Evolutionary conservation across 2,888 invertebrate genomes (phyloP).

Genomic region (Caenorhabditis zanzibari): DNA sequence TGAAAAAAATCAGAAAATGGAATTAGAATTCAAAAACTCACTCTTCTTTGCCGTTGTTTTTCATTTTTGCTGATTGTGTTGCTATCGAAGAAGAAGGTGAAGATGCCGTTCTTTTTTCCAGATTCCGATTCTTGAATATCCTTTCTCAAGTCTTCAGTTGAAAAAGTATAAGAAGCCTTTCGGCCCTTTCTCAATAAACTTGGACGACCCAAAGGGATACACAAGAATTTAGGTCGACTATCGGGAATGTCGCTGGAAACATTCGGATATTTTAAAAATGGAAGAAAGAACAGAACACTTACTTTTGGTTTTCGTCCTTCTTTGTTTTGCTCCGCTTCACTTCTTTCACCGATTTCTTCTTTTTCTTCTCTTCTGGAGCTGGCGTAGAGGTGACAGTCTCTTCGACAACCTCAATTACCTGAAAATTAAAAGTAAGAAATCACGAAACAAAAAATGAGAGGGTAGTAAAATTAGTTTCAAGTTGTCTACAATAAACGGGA

Average conservation of each 20-base stretch:
- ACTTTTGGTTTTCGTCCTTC: constrained; percentile 69
- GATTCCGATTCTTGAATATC: constrained; percentile 22
- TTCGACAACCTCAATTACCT: constrained; percentile 61
- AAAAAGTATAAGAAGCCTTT: constrained; percentile 66
- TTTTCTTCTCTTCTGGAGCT: constrained; percentile 42
- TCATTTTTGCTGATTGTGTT: constrained; percentile 55
- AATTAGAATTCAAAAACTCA: constrained; percentile 30
- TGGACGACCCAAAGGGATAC: constrained; percentile 53
- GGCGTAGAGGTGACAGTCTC: constrained; percentile 47
- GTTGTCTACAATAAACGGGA: constrained; percentile 6
- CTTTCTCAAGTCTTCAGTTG: constrained; percentile 60
- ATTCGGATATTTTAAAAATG: neutral
- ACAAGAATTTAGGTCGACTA: constrained; percentile 43
- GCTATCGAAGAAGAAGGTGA: constrained; percentile 33
- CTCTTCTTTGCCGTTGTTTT: constrained; percentile 66
- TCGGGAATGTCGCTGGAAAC: constrained; percentile 60
- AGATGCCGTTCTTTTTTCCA: constrained; percentile 28
- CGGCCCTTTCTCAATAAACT: constrained; percentile 57
- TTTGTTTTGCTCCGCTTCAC: constrained; percentile 51
- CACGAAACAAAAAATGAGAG: neutral
- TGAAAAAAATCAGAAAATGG: neutral
- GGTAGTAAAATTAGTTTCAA: constrained; percentile 16
- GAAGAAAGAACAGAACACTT: constrained; percentile 8
- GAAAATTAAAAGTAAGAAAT: neutral
- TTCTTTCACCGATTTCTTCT: constrained; percentile 60